Evolutionary conservation across 37 sponge, comb jelly and placozoan species (phyloP).

Genomic region (Ephydatia muelleri): DNA sequence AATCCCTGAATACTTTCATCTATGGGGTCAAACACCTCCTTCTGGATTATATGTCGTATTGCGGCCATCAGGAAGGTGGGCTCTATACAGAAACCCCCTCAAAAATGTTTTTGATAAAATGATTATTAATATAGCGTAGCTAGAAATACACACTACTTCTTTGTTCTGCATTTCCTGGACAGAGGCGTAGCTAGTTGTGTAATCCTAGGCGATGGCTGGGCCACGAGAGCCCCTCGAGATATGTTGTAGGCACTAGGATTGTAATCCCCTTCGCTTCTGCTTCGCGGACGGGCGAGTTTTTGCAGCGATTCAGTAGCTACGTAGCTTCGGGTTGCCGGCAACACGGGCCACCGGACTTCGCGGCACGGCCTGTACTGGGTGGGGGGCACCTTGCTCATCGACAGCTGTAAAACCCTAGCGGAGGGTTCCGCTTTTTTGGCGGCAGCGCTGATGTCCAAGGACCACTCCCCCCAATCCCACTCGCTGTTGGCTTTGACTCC

Average conservation of each 20-base stretch:
- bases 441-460: conserved; percentile 37
- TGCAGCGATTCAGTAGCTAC: conserved; percentile 54
- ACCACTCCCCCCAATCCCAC: conserved; percentile 87
- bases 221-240: conserved; percentile 64
- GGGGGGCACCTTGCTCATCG: conserved; percentile 49
- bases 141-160: neutral
- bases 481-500: conserved; percentile 60
- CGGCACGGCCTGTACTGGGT: conserved; percentile 31
- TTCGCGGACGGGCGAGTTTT: conserved; percentile 70
- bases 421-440: conserved; percentile 54
- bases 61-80: conserved; percentile 22
- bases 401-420: conserved; percentile 30
- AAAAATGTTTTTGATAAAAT: neutral
- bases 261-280: conserved; percentile 56
- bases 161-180: conserved; percentile 62
- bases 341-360: conserved; percentile 60
- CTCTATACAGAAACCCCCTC: neutral
- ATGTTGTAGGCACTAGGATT: conserved; percentile 75
- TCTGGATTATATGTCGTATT: conserved; percentile 49
- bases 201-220: conserved; percentile 69
- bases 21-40: conserved; percentile 72
- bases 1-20: conserved; percentile 73
- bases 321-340: conserved; percentile 26
- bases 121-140: neutral
- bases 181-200: conserved; percentile 72